Evolutionary conservation across 2,797 vertebrate species (phyloP).

Genomic region (Crocodylus rhombifer): DNA sequence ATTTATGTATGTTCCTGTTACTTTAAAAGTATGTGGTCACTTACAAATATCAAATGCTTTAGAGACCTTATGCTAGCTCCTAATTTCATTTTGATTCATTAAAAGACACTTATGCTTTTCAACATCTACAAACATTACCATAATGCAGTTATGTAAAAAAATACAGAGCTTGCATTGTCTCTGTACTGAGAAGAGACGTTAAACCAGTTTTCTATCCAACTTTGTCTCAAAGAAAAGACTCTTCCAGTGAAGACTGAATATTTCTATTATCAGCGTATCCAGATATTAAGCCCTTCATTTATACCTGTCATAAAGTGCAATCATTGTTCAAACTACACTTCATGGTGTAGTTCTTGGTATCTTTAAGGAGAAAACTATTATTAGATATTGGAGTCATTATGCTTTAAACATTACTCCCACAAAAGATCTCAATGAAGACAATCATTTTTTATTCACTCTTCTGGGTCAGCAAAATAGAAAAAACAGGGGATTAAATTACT

Average conservation of each 20-base stretch:
- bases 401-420: slow-evolving; percentile 32
- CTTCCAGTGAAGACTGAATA: slow-evolving; percentile 69
- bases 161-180: slow-evolving; percentile 25
- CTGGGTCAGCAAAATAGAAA: not conserved
- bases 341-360: slow-evolving; percentile 40
- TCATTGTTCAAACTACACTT: slow-evolving; percentile 56
- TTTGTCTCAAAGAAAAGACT: slow-evolving; percentile 60
- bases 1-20: slow-evolving; percentile 10
- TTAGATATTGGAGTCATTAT: not conserved
- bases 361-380: slow-evolving; percentile 65
- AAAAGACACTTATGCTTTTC: slow-evolving; percentile 64
- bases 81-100: slow-evolving; percentile 68
- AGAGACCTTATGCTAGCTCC: not conserved
- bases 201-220: slow-evolving; percentile 64
- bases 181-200: slow-evolving; percentile 52
- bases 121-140: slow-evolving; percentile 43
- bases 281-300: slow-evolving; percentile 74
- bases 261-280: slow-evolving; percentile 67
- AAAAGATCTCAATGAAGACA: slow-evolving; percentile 36
- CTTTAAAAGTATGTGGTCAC: slow-evolving; percentile 44
- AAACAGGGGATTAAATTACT: not conserved
- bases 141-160: slow-evolving; percentile 63
- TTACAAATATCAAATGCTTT: slow-evolving; percentile 40
- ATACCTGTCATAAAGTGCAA: slow-evolving; percentile 67
- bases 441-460: slow-evolving; percentile 46